Base-by-base conservation (phyloP, 2,888 invertebrate species). In the Hyppa rectilinea region DNA sequence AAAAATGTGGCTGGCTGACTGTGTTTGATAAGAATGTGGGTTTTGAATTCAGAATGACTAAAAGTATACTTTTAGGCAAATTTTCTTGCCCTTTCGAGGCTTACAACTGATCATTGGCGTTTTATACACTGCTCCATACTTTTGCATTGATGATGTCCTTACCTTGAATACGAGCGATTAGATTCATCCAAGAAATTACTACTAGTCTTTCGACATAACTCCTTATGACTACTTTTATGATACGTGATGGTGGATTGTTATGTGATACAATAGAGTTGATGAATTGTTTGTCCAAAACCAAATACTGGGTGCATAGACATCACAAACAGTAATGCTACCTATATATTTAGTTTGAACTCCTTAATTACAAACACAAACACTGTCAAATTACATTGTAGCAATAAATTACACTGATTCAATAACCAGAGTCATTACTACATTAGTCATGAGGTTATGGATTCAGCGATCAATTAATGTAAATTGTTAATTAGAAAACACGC, bases 401-500 rank as follows among this genome's bases (percentile, higher is more conserved):
- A 66, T 59, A 38, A 72, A 69, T 61, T 59, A 58, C 45, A 52
- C 12, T 31, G 26, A 80, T 65, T 67, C 64, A 75, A 80, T 56
- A 80, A 66, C 36, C 62, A 64, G 53, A 53, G n/a, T 49, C 20
- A 65, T 83, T 61, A 70, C 70, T 65, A 70, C 81, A 81, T 81
- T 83, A 81, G 77, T 72, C 81, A 62, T 83, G 55, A 83, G 78
- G 78, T 70, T 72, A 81, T 72, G 38, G 52, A 64, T 76, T 62
- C 67, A 81, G 47, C 70, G 62, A 67, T 66, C 68, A 71, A 81
- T 81, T 83, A 81, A 73, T 83, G 78, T 53, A 71, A 80, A 81
- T 77, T 77, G 71, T 83, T 81, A 81, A 81, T 83, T 81, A 81
- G 83, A 78, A 76, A 75, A 83, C 81, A 81, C 84, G 81, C 81